phyloP scores from a whole-genome alignment of 2,797 vertebrate genomes.

The Cuniculus paca region DNA sequence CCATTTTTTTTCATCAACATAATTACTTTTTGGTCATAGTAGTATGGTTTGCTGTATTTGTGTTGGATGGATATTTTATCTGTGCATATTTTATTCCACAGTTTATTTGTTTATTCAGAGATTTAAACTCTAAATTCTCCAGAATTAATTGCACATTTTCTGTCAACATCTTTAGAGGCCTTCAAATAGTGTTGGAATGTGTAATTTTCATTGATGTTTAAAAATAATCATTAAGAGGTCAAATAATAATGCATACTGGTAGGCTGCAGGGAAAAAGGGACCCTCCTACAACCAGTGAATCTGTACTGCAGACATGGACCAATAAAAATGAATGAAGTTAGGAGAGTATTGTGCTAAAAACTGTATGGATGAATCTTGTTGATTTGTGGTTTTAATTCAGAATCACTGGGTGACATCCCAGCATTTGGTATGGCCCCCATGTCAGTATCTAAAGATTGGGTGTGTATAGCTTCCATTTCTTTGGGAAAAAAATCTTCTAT shows the following conservation, averaged over 20 bases:
- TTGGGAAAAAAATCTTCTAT: not conserved
- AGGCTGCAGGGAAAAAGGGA: not conserved
- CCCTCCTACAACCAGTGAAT: not conserved
- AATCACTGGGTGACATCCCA: not conserved
- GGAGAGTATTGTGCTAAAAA: not conserved
- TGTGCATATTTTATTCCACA: not conserved
- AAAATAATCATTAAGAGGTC: not conserved
- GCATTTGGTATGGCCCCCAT: not conserved
- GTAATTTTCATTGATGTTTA: not conserved
- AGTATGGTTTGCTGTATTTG: not conserved
- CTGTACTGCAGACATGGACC: too few species aligned
- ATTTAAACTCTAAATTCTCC: not conserved
- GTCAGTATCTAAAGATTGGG: not conserved
- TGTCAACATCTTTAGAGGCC: not conserved
- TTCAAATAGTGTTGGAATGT: not conserved
- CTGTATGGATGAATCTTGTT: too few species aligned
- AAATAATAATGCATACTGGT: not conserved
- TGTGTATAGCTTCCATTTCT: not conserved
- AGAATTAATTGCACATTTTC: not conserved
- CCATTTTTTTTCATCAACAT: not conserved
- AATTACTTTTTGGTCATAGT: not conserved
- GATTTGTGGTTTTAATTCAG: not conserved
- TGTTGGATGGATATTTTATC: not conserved
- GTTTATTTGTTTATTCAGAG: not conserved
- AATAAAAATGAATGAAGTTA: accelerated